phyloP scores from a whole-genome alignment of 1,140 invertebrate species.

The Whitmania pigra region DNA sequence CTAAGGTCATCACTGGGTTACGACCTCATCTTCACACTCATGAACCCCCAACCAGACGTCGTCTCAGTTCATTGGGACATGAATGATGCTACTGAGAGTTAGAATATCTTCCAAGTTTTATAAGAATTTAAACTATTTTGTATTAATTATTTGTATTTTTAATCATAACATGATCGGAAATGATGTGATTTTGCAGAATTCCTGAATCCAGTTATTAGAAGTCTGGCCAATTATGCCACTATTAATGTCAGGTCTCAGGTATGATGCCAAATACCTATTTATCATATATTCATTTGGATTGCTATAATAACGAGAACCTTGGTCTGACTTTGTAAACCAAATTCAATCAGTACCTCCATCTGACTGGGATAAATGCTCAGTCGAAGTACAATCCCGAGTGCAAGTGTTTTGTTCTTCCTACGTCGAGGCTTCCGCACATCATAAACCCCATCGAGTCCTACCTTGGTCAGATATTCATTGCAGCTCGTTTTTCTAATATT shows the following conservation, averaged over 20 bases:
- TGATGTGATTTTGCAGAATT: conserved; percentile 51
- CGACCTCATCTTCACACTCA: conserved; percentile 60
- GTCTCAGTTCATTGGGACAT: conserved; percentile 58
- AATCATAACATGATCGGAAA: background rate
- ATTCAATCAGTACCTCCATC: conserved; percentile 52
- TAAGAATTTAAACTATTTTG: background rate
- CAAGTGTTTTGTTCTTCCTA: background rate
- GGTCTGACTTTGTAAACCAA: background rate
- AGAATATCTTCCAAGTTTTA: conserved; percentile 8
- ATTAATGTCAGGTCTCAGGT: conserved; percentile 68
- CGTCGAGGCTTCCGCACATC: conserved; percentile 40
- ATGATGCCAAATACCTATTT: background rate
- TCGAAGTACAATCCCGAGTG: conserved; percentile 24
- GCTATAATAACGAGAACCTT: background rate
- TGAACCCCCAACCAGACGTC: conserved; percentile 61
- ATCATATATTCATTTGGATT: background rate
- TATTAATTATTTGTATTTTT: background rate
- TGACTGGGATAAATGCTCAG: conserved; percentile 52
- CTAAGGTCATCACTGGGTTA: conserved; percentile 47
- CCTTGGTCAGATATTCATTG: conserved; percentile 47
- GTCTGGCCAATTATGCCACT: conserved; percentile 55
- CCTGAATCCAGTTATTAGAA: conserved; percentile 56
- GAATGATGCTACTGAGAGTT: conserved; percentile 49
- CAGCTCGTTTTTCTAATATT: too few relatives aligned
- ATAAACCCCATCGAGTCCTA: conserved; percentile 70